These are phyloP conservation scores for Ramphastos sulfuratus DNA, from an alignment of 2,113 vertebrate genomes.

Conservation along the genomic window DNA sequence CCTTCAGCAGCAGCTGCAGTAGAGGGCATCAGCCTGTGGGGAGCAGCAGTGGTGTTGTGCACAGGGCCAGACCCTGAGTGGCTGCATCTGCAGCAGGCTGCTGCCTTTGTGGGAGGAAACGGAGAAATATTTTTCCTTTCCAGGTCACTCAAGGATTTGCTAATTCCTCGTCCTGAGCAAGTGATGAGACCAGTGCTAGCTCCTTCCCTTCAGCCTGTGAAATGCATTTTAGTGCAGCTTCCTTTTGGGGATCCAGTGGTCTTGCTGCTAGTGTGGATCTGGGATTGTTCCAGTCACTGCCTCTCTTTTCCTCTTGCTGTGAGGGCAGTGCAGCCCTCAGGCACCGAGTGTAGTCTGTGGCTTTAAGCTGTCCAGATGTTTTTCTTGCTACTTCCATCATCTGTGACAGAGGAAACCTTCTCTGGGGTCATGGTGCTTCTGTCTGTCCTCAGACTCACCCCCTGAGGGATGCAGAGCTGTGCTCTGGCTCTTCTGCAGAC, in stretches of 20 bases:
- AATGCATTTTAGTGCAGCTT: not conserved
- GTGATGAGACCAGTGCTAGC: not conserved
- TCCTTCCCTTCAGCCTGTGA: not conserved
- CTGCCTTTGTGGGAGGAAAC: not conserved
- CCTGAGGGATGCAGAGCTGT: not conserved
- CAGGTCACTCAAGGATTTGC: not conserved
- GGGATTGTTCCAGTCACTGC: not conserved
- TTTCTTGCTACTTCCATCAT: not conserved
- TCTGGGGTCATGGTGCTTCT: not conserved
- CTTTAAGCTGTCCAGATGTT: not conserved
- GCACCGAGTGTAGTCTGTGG: not conserved
- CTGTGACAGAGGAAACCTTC: not conserved
- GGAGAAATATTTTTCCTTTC: not conserved
- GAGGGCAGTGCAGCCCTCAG: not conserved
- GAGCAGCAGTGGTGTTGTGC: not conserved
- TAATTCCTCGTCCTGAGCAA: slow-evolving; percentile 5
- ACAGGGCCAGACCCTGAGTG: not conserved
- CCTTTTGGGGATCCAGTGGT: not conserved
- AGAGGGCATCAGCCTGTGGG: not conserved
- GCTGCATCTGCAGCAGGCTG: not conserved
- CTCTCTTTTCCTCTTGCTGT: not conserved
- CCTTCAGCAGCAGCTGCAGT: not conserved
- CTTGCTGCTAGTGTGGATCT: not conserved
- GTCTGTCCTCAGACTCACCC: not conserved
- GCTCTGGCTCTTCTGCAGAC: not conserved